These are phyloP conservation scores for Percina caprodes DNA, from an alignment of 2,113 vertebrate genomes.

Conservation along the genomic window DNA sequence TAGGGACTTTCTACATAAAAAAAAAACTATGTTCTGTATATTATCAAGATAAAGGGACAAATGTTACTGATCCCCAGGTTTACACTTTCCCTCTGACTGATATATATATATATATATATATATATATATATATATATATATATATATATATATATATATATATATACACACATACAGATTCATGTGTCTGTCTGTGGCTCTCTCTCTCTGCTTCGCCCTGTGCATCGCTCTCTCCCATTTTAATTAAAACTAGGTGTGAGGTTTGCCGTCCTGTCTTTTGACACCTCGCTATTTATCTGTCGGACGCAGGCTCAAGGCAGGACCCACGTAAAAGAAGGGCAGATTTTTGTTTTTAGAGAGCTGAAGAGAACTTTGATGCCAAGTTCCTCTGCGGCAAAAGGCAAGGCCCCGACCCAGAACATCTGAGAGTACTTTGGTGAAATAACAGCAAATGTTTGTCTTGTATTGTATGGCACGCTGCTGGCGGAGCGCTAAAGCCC, in stretches of 20 bases:
- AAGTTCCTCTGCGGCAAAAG: conserved; percentile 76
- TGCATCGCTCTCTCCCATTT: conserved; percentile 32
- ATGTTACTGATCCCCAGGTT: conserved; percentile 5
- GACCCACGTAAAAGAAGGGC: conserved; percentile 70
- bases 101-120: too few species aligned
- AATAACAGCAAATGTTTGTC: conserved; percentile 90
- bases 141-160: too few species aligned
- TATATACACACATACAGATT: background rate
- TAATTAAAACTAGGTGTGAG: conserved; percentile 73
- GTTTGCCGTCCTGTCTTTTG: conserved; percentile 69
- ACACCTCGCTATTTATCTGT: conserved; percentile 79
- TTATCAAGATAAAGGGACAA: background rate
- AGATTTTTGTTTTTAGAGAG: conserved; percentile 77
- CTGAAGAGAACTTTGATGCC: conserved; percentile 81
- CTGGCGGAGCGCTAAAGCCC: conserved; percentile 86
- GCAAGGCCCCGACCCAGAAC: conserved; percentile 74
- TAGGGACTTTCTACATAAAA: background rate
- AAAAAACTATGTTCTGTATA: background rate
- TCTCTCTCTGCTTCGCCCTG: background rate
- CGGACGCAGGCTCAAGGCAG: conserved; percentile 63
- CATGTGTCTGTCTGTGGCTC: background rate
- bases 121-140: too few species aligned
- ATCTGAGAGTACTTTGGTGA: conserved; percentile 88
- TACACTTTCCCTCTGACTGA: background rate
- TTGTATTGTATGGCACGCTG: conserved; percentile 89